Conservation (phyloP, 2,888 invertebrate genomes). For the Pimpla rufipes region DNA sequence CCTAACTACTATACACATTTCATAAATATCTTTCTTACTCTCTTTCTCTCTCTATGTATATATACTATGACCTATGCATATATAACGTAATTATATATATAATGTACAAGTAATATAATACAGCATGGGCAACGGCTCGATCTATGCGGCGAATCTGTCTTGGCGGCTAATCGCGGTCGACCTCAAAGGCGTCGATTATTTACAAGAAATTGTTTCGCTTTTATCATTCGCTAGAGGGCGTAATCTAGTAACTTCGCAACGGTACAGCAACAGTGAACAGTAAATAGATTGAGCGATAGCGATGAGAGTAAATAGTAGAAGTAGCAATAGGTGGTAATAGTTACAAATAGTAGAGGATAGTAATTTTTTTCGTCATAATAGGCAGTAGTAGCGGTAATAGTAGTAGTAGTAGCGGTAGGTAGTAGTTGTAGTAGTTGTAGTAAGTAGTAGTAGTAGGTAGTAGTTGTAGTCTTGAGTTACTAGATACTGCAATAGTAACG, state of each 20-base stretch:
- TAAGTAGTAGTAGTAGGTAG: constrained; percentile 19
- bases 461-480: constrained; percentile 54
- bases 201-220: constrained; percentile 40
- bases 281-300: constrained; percentile 53
- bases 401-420: constrained; percentile 41
- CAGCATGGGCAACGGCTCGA: constrained; percentile 69
- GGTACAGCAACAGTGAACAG: constrained; percentile 56
- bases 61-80: constrained; percentile 44
- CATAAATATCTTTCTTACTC: constrained; percentile 75
- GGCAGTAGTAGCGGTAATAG: constrained; percentile 53
- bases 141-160: constrained; percentile 30
- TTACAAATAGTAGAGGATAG: constrained; percentile 32
- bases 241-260: constrained; percentile 62
- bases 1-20: constrained; percentile 79
- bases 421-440: constrained; percentile 42
- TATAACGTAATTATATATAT: constrained; percentile 64
- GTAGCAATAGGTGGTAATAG: constrained; percentile 56
- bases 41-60: constrained; percentile 59
- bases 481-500: constrained; percentile 49
- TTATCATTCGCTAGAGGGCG: constrained; percentile 32
- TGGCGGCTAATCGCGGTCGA: constrained; percentile 32
- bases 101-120: constrained; percentile 74
- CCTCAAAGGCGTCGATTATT: constrained; percentile 32
- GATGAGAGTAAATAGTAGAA: constrained; percentile 53
- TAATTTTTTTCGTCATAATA: constrained; percentile 42